Percentiles rank a stretch among this genome's conserved stretches.
phyloP scores from a whole-genome alignment of 2,888 invertebrate species.

The Plebejus melissa region DNA sequence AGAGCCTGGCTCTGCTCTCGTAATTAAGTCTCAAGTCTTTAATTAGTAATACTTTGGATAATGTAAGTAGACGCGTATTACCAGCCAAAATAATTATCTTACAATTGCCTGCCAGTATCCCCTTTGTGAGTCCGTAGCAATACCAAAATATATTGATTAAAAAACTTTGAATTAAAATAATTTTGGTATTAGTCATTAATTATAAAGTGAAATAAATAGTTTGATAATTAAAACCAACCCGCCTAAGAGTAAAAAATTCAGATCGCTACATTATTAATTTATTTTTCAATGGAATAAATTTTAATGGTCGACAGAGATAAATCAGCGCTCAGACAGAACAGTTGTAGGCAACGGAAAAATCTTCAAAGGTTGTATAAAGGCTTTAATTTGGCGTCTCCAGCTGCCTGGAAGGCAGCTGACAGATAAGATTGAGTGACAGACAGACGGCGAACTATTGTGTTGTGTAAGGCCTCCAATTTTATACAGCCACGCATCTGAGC shows the following conservation, averaged over 20 bases:
- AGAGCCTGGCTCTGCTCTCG: background rate
- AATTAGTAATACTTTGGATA: slow-evolving; percentile 21
- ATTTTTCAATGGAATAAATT: too few relatives aligned
- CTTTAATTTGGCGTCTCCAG: background rate
- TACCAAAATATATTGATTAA: too few relatives aligned
- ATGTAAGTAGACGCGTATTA: background rate
- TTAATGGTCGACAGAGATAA: too few relatives aligned
- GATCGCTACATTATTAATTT: too few relatives aligned
- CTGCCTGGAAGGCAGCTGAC: background rate
- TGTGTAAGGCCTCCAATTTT: slow-evolving; percentile 6
- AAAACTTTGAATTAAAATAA: too few relatives aligned
- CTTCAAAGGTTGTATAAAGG: background rate
- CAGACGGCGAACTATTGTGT: background rate
- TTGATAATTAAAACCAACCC: too few relatives aligned
- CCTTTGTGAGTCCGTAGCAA: too few relatives aligned
- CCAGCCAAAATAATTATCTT: background rate
- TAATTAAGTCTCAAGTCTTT: slow-evolving; percentile 4
- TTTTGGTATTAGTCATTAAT: too few relatives aligned
- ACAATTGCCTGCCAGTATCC: background rate
- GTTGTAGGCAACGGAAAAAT: background rate
- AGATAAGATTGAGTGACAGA: slow-evolving; percentile 18
- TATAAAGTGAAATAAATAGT: too few relatives aligned
- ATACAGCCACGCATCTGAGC: slow-evolving; percentile 8
- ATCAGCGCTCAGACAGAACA: background rate
- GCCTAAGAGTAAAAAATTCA: too few relatives aligned